Base-by-base conservation (phyloP, 2,888 invertebrate genomes). In the Caenorhabditis auriculariae region DNA sequence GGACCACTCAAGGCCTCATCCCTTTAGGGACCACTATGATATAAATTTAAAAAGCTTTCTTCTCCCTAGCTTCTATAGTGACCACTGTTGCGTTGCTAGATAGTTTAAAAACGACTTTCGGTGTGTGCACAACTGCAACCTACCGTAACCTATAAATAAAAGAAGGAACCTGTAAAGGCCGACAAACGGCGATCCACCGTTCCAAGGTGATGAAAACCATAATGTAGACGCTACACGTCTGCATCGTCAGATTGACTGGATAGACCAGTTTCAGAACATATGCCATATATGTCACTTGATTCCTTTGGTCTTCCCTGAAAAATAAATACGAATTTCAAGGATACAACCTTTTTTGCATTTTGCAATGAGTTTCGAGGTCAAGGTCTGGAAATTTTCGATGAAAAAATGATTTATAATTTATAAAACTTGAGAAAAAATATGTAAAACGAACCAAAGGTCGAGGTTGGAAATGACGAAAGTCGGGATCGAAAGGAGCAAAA, bases 131-230 rank as follows among this genome's bases (percentile, higher is more conserved):
- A n/a, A n/a, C n/a, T 41, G 12, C 12, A 17, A 41, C 17, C 42
- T 17, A n/a, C n/a, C n/a, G n/a, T n/a, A n/a, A n/a, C n/a, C n/a
- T n/a, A n/a, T n/a, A n/a, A n/a, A n/a, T n/a, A n/a, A n/a, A n/a
- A n/a, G n/a, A n/a, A 32, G 9, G 15, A 21, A 75, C 76, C 63
- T 77, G 76, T 12, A 79, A 52, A 21, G 79, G 79, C 15, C 72
- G 54, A 46, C 77, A 79, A 27, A 79, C 78, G 45, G 79, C 79
- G n/a, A 70, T 69, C 76, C 77, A 79, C 15, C 79, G 59, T 48
- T 79, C 79, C 17, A 75, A 60, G 2, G 79, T 78, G 29, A 80
- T 79, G 58, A 78, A 69, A 27, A 80, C 66, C 71, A 79, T 77
- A 15, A 74, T 72, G 49, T 71, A 75, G 51, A 80, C 75, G 24